Base-by-base conservation (phyloP, 30 jellyfish, hydroid and myxozoan species). In the Cassiopea xamachana region DNA sequence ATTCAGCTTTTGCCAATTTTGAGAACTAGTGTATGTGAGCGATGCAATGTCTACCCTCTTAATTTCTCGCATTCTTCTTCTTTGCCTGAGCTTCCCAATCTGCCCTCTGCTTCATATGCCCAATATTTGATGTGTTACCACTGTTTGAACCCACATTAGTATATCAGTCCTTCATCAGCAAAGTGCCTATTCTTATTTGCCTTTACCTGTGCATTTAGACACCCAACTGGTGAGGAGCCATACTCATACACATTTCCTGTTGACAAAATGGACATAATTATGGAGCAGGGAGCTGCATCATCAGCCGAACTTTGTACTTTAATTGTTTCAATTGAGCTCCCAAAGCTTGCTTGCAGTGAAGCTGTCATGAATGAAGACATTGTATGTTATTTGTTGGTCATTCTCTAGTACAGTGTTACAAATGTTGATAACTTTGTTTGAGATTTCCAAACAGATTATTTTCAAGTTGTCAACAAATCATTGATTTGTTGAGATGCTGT, bases 341-440 rank as follows among this genome's bases (percentile, higher is more conserved):
- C 70, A 0, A 39, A 69, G 49, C 75, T 67, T 14, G 81, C 83
- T 46, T 75, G 83, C 58, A 55, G 60, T 44, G 83, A 48, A 69
- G 75, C 83, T 43, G 77, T 82, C 17, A 27, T 67, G 48, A 71
- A 82, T 48, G 91, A 82, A 60, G 83, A 82, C 48, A 82, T 82
- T 82, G 91, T 82, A 82, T 60, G 91, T 71, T 71, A 9, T 78
- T 2, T 4, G 17, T 45, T 75, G 79, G 12, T 5, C 13, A 7
- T 43, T 69, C n/a, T 17, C 7, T 7, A 69, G 19, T 43, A 69
- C 45, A 4, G 9, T 6, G 8, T 39, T 69, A 6, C 79, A 69
- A n/a, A 69, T 69, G 18, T n/a, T n/a, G n/a, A n/a, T n/a, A n/a
- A n/a, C n/a, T n/a, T n/a, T n/a, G n/a, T n/a, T n/a, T n/a, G 18